Base-by-base conservation (phyloP, 64 coral and sea anemone genomes). In the Stylophora pistillata region DNA sequence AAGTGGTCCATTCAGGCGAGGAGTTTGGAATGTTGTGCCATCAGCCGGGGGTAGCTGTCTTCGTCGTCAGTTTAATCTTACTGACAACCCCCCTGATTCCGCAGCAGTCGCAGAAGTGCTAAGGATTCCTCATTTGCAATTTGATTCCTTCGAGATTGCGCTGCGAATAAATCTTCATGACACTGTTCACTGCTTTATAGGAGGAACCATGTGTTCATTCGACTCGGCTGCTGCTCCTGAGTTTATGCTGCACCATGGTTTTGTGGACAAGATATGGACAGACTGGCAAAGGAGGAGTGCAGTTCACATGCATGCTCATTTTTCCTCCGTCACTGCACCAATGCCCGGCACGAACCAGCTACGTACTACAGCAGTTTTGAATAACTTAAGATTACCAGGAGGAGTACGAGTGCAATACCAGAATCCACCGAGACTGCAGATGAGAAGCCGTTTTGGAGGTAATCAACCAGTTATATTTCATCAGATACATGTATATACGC, bases 211-310 rank as follows among this genome's bases (percentile, higher is more conserved):
- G 89, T 91, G 89, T 15, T 54, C 70, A 18, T 82, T 76, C 12
- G 27, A 91, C 56, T 91, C 89, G n/a, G 89, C 89, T 7, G 20
- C 27, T 11, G 71, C 89, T 11, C 89, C 89, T 1, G 89, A 91
- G 34, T 91, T 91, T 33, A 74, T 83, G 26, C 58, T 91, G 12
- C 89, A 91, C 72, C 89, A 91, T 65, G 32, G 29, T 77, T 85
- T 91, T 20, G 14, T 91, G 1, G 89, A 91, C 52, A 91, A 94
- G 89, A 81, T 90, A 55, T 90, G 89, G 89, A 73, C 34, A n/a
- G 89, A 90, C 21, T 90, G 89, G 89, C 89, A 90, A 23, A 58
- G 26, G 9, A 29, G 20, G 53, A 83, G 89, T 27, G 16, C 0
- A n/a, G 68, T 56, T 3, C 78, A 90, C 53, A 59, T 37, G 10